phyloP scores from a whole-genome alignment of 2,888 invertebrate species.

The Lasioglossum oenotherae region DNA sequence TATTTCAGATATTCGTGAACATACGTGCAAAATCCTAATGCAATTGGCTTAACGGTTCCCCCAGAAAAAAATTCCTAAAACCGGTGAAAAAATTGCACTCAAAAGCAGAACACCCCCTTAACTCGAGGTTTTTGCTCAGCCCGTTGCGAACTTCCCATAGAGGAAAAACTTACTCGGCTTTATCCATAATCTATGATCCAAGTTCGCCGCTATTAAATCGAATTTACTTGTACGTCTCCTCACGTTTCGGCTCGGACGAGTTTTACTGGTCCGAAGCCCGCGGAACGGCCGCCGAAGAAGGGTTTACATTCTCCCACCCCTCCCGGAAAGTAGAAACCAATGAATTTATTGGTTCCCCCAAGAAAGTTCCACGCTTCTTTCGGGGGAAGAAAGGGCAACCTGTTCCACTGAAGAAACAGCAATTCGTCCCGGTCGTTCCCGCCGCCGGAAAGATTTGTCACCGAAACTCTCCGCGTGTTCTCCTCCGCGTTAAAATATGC shows the following conservation, averaged over 20 bases:
- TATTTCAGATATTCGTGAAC: not conserved
- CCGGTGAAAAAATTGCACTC: not conserved
- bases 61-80: not conserved
- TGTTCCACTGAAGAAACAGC: slow-evolving; percentile 22
- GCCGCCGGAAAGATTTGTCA: slow-evolving; percentile 16
- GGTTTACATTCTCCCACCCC: not conserved
- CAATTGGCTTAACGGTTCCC: not conserved
- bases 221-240: slow-evolving; percentile 63
- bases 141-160: not conserved
- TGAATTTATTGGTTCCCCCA: slow-evolving; percentile 61
- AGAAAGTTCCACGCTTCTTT: slow-evolving; percentile 30
- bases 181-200: slow-evolving; percentile 51
- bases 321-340: slow-evolving; percentile 43
- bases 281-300: not conserved
- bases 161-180: slow-evolving; percentile 5
- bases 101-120: not conserved
- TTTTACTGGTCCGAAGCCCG: not conserved
- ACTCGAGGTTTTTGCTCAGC: not conserved
- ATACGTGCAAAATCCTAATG: not conserved
- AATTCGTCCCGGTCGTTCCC: not conserved
- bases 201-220: slow-evolving; percentile 61
- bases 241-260: slow-evolving; percentile 45
- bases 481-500: not conserved
- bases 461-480: not conserved
- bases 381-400: slow-evolving; percentile 29